A percentile compares a stretch with the other conserved stretches of the same genome.
Conservation (phyloP, 2,113 vertebrate species). For the Lamprologus tigripictilis region DNA sequence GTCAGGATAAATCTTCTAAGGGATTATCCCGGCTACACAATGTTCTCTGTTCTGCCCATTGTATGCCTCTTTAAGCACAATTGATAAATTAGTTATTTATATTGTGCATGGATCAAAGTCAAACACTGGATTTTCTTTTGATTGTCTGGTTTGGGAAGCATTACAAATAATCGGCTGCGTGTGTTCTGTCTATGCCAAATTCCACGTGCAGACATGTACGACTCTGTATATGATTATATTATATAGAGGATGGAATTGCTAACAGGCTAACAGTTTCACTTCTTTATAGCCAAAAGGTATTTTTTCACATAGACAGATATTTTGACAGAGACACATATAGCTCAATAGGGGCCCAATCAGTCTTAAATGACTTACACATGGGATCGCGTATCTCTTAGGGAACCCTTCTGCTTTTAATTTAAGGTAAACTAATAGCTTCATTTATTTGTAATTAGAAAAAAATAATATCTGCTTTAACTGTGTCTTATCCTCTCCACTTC, state of each 20-base stretch:
- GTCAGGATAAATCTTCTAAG: constrained; percentile 70
- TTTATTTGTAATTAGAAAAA: constrained; percentile 54
- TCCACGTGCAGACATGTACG: not conserved
- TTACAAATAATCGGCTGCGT: not conserved
- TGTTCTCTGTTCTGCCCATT: constrained; percentile 71
- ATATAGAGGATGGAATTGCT: not conserved
- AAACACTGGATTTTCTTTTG: constrained; percentile 55
- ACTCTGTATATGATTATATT: not conserved
- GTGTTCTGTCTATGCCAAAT: not conserved
- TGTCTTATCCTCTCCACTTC: constrained; percentile 22
- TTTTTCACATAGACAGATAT: not conserved
- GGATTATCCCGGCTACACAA: constrained; percentile 74
- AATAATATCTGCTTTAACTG: constrained; percentile 32
- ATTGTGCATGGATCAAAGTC: constrained; percentile 62
- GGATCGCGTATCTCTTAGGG: constrained; percentile 47
- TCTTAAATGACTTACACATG: constrained; percentile 59
- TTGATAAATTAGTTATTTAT: constrained; percentile 78
- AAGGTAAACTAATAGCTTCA: constrained; percentile 60
- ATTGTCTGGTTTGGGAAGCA: constrained; percentile 52
- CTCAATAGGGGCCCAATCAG: constrained; percentile 39
- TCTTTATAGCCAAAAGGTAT: not conserved
- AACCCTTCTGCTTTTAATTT: constrained; percentile 54
- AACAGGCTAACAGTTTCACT: not conserved
- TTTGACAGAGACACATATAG: not conserved
- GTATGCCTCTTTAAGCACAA: constrained; percentile 71